A percentile compares a stretch with the other conserved stretches of the same genome.
Conservation (phyloP, 2,888 invertebrate species). For the Pseudeuparius sepicola region DNA sequence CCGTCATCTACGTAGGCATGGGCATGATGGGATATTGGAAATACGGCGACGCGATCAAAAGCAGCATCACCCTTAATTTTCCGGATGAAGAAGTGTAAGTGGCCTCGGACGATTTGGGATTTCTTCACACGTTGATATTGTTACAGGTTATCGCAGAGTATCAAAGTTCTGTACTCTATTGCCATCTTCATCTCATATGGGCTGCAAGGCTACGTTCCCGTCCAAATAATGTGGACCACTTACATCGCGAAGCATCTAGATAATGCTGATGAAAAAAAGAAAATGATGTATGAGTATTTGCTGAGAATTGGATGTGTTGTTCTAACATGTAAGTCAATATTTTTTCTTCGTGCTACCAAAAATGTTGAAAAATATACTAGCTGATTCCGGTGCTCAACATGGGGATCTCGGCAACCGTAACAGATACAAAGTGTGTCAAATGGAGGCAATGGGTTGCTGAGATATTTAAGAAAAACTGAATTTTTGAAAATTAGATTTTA, state of each 20-base stretch:
- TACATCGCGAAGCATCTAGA: slow-evolving; percentile 36
- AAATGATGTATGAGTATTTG: slow-evolving; percentile 34
- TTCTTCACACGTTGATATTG: slow-evolving; percentile 4
- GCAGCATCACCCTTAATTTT: slow-evolving; percentile 76
- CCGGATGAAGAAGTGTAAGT: slow-evolving; percentile 49
- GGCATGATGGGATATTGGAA: slow-evolving; percentile 80
- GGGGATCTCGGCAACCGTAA: too few relatives aligned
- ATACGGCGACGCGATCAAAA: slow-evolving; percentile 57
- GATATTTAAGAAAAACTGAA: too few relatives aligned
- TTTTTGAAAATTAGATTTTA: too few relatives aligned
- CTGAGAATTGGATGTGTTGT: slow-evolving; percentile 36
- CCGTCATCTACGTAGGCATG: slow-evolving; percentile 62
- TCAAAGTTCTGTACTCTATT: slow-evolving; percentile 51
- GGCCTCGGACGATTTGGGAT: neutral
- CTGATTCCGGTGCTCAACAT: too few relatives aligned
- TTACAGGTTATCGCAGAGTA: slow-evolving; percentile 52
- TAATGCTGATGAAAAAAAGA: slow-evolving; percentile 27
- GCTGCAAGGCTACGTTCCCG: slow-evolving; percentile 82
- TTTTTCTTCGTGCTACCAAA: too few relatives aligned
- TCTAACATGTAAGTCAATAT: slow-evolving; percentile 36
- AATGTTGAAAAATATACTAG: too few relatives aligned
- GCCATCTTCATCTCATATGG: slow-evolving; percentile 77
- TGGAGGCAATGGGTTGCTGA: too few relatives aligned
- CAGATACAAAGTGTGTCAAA: too few relatives aligned
- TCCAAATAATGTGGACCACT: slow-evolving; percentile 63